These are phyloP conservation scores for Xenus cinereus DNA, from an alignment of 2,113 vertebrate species.

Conservation along the genomic window DNA sequence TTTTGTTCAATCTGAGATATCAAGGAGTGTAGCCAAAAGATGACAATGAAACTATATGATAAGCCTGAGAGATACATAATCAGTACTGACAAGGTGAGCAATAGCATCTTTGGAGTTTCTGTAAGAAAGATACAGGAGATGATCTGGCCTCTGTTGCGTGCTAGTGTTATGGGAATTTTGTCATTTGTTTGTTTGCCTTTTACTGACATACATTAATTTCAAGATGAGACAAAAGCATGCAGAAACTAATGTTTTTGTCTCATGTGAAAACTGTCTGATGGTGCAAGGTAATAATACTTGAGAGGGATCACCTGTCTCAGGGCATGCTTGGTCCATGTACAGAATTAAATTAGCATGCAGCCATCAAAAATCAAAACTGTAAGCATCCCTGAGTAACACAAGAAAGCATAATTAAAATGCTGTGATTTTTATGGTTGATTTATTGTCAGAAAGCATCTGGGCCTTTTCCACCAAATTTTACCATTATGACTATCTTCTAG, in stretches of 20 bases:
- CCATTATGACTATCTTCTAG: not conserved
- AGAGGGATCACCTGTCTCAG: not conserved
- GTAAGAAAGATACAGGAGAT: not conserved
- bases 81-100: not conserved
- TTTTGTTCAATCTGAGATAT: not conserved
- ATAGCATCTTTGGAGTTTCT: not conserved
- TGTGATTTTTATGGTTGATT: not conserved
- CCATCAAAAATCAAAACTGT: not conserved
- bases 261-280: not conserved
- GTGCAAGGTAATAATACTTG: not conserved
- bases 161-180: not conserved
- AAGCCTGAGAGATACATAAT: not conserved
- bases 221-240: not conserved
- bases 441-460: not conserved
- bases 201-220: not conserved
- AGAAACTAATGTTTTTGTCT: not conserved
- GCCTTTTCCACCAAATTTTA: constrained; percentile 9
- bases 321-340: not conserved
- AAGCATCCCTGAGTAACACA: not conserved
- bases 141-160: not conserved
- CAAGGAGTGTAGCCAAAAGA: not conserved
- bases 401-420: not conserved
- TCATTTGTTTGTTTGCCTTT: not conserved
- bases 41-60: not conserved
- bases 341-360: not conserved